Evolutionary conservation across 2,888 invertebrate genomes (phyloP).

Genomic region (Encarsia formosa): DNA sequence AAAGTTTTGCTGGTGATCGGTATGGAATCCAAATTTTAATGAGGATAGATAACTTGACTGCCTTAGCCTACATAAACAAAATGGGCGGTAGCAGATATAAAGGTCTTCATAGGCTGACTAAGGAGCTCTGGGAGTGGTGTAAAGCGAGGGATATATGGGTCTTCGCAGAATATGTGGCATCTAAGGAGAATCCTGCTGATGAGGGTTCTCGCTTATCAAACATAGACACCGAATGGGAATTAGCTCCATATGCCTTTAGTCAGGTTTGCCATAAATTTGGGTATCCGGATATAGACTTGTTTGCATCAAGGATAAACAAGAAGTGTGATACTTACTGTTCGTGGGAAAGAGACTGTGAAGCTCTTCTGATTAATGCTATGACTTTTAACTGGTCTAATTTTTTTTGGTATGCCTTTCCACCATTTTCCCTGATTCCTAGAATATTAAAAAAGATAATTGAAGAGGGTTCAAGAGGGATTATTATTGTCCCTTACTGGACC

Average conservation of each 20-base stretch:
- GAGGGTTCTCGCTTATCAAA: constrained; percentile 26
- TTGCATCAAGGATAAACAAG: too few relatives aligned
- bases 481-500: too few relatives aligned
- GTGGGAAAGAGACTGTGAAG: constrained; percentile 27
- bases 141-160: constrained; percentile 23
- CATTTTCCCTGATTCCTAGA: constrained; percentile 28
- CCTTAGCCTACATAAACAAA: constrained; percentile 18
- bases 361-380: too few relatives aligned
- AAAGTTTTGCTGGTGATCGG: background rate
- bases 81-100: constrained; percentile 28
- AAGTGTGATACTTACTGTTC: constrained; percentile 26
- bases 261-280: constrained; percentile 16
- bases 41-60: too few relatives aligned
- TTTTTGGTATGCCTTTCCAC: constrained; percentile 30
- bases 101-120: constrained; percentile 18
- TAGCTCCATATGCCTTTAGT: constrained; percentile 21
- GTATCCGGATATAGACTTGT: constrained; percentile 22
- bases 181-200: constrained; percentile 29
- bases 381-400: constrained; percentile 19
- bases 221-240: constrained; percentile 27
- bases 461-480: too few relatives aligned
- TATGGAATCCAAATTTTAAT: background rate
- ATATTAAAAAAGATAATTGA: too few relatives aligned
- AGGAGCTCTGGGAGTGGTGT: constrained; percentile 28
- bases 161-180: constrained; percentile 28